These are phyloP conservation scores for Rhinopomastus cyanomelas DNA, from an alignment of 2,113 vertebrate genomes.

Conservation along the genomic window DNA sequence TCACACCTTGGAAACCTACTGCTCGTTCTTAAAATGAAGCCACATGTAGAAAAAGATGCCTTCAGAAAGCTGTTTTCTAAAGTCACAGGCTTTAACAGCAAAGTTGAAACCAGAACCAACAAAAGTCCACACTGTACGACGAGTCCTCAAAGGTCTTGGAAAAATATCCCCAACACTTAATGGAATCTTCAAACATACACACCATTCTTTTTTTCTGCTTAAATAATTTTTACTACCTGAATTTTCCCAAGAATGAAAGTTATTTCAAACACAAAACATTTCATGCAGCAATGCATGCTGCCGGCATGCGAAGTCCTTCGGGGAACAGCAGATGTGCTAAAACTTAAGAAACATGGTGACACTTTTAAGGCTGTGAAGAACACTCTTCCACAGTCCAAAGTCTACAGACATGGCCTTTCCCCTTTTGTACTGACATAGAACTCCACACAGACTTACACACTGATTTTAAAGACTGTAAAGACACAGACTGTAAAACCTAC, in stretches of 20 bases:
- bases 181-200: neutral
- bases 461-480: no score
- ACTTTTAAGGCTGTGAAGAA: neutral
- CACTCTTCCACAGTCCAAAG: neutral
- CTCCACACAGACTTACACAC: neutral
- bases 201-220: neutral
- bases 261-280: neutral
- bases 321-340: neutral
- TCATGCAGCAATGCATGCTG: neutral
- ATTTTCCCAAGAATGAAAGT: neutral
- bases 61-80: neutral
- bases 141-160: neutral
- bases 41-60: neutral
- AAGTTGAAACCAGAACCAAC: neutral
- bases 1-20: neutral
- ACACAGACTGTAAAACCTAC: neutral
- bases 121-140: neutral
- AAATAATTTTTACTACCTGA: neutral
- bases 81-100: neutral
- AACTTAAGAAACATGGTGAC: neutral
- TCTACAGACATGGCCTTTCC: neutral
- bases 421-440: neutral
- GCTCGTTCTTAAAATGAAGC: neutral
- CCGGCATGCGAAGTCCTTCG: neutral
- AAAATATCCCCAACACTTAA: neutral